Evolutionary conservation across 2,797 vertebrate species (phyloP).

Genomic region (Pachyuromys duprasi): DNA sequence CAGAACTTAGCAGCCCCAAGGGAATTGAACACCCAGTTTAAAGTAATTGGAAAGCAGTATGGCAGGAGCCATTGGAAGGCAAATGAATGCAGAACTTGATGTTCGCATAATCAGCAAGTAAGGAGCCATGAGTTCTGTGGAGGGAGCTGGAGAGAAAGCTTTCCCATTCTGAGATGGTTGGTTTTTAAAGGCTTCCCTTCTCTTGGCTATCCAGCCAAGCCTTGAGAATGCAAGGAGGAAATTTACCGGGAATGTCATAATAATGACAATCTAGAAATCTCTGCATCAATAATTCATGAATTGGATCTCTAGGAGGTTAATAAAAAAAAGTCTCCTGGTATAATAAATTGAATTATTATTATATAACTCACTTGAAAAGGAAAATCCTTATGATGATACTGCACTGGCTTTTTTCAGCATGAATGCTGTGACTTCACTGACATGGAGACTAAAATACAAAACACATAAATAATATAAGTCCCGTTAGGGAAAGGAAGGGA

Average conservation of each 20-base stretch:
- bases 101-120: not conserved
- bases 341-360: not conserved
- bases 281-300: not conserved
- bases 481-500: not conserved
- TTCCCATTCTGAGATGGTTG: not conserved
- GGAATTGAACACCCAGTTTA: not conserved
- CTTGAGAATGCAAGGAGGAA: slow-evolving; percentile 8
- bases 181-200: not conserved
- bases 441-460: slow-evolving; percentile 12
- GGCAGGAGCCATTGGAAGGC: slow-evolving; percentile 12
- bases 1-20: not conserved
- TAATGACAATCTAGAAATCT: not conserved
- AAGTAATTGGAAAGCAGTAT: slow-evolving; percentile 13
- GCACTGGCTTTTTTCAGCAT: not conserved
- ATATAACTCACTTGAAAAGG: not conserved
- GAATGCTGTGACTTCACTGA: not conserved
- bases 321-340: not conserved
- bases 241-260: not conserved
- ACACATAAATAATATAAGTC: not conserved
- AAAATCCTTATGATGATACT: not conserved
- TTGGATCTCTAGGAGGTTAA: not conserved
- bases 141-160: not conserved
- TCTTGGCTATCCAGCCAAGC: not conserved
- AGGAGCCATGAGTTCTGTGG: not conserved
- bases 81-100: not conserved